A percentile compares a stretch with the other conserved stretches of the same genome.
Conservation (phyloP, 1,140 invertebrate genomes). For the Pachypsylla venusta region DNA sequence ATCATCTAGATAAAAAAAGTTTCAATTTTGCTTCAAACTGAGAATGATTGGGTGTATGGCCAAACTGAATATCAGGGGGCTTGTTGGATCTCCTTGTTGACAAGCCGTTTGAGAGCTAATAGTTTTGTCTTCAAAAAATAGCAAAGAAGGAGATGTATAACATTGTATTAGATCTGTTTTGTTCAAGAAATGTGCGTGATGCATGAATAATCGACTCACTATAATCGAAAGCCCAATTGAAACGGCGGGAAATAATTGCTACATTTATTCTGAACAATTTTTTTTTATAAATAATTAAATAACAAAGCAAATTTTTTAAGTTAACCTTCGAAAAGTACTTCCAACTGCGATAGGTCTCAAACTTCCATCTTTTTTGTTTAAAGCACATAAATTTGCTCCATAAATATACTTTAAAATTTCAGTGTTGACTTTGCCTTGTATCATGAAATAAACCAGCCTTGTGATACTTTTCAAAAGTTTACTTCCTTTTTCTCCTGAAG, state of each 20-base stretch:
- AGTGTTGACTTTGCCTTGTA: background rate
- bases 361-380: background rate
- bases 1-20: background rate
- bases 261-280: background rate
- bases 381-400: background rate
- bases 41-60: background rate
- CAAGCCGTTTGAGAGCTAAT: background rate
- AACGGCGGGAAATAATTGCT: too few species aligned
- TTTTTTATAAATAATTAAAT: background rate
- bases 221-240: too few species aligned
- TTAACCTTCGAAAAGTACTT: background rate
- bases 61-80: background rate
- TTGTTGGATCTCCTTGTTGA: background rate
- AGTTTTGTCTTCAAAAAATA: background rate
- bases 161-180: background rate
- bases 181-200: background rate
- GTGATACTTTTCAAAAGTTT: background rate
- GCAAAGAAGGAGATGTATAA: background rate
- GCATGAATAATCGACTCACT: background rate
- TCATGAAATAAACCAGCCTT: background rate
- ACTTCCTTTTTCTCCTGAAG: too few species aligned
- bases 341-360: background rate
- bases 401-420: background rate
- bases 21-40: background rate
- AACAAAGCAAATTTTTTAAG: background rate